phyloP scores from a whole-genome alignment of 1,140 invertebrate genomes.

The Arctopsyche grandis region DNA sequence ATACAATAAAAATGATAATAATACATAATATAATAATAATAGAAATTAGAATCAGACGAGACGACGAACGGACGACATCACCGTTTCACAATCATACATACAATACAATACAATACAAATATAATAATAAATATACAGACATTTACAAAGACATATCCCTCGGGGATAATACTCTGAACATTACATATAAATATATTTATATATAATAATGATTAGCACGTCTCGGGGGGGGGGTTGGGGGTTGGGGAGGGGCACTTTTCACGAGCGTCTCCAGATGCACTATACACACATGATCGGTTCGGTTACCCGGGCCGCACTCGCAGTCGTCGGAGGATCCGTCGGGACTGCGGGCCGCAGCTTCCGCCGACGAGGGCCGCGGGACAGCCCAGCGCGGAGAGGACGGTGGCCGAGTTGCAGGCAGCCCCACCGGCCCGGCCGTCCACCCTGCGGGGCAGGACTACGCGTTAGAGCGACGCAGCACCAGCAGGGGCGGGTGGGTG shows the following conservation, averaged over 20 bases:
- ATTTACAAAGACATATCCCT: no score
- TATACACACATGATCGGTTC: no score
- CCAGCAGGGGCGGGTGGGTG: slow-evolving; percentile 46
- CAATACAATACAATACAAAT: no score
- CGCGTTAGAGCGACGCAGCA: not conserved
- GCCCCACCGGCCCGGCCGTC: not conserved
- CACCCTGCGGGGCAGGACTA: not conserved
- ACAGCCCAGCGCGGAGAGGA: not conserved
- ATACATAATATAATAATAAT: no score
- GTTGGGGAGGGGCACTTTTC: not conserved
- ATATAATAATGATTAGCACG: no score
- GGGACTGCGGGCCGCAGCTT: not conserved
- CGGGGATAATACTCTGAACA: no score
- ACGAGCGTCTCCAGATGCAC: not conserved
- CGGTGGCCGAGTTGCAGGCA: slow-evolving; percentile 19
- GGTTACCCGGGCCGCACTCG: not conserved
- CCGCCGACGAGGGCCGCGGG: slow-evolving; percentile 47
- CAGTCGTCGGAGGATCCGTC: not conserved
- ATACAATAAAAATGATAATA: no score
- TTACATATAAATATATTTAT: no score
- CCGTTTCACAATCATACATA: no score
- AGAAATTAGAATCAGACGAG: no score
- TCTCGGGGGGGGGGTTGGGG: no score
- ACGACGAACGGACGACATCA: no score
- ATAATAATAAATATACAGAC: not conserved